Conservation (phyloP, 64 coral and sea anemone species). For the Stichodactyla mertensii region DNA sequence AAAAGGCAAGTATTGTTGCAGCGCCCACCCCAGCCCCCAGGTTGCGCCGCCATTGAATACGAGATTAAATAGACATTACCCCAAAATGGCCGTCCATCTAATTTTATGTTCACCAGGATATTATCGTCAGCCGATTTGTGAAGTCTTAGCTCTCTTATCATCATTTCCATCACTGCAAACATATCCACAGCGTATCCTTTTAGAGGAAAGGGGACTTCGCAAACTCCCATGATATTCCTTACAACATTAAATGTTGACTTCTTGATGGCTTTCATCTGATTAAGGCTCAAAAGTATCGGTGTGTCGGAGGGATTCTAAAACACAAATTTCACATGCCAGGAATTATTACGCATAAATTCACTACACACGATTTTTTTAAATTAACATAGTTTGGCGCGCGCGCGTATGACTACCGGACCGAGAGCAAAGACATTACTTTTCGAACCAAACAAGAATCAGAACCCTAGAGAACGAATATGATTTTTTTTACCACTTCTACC, state of each 20-base stretch:
- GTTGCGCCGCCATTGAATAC: background rate
- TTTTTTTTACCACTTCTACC: too few relatives aligned
- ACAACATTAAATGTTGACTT: conserved; percentile 25
- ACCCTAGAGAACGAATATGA: too few relatives aligned
- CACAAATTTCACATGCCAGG: conserved; percentile 3
- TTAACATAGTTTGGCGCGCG: too few relatives aligned
- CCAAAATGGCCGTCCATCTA: background rate
- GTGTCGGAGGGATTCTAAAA: conserved; percentile 36
- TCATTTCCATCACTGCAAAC: conserved; percentile 36
- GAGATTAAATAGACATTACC: background rate
- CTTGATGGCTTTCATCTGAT: conserved; percentile 46
- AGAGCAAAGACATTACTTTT: too few relatives aligned
- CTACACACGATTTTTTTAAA: too few relatives aligned
- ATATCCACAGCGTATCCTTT: conserved; percentile 30
- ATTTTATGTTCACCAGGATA: conserved; percentile 5
- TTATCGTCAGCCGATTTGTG: conserved; percentile 38
- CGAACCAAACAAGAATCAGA: too few relatives aligned
- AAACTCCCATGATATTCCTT: conserved; percentile 22
- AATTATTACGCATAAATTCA: too few relatives aligned
- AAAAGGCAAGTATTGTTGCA: too few relatives aligned
- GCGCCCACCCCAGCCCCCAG: background rate
- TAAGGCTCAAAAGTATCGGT: conserved; percentile 23
- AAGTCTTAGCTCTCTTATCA: conserved; percentile 44
- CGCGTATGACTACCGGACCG: too few relatives aligned
- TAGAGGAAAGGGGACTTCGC: conserved; percentile 35